Evolutionary conservation across 2,888 invertebrate genomes (phyloP).

Genomic region (Protonemura montana): DNA sequence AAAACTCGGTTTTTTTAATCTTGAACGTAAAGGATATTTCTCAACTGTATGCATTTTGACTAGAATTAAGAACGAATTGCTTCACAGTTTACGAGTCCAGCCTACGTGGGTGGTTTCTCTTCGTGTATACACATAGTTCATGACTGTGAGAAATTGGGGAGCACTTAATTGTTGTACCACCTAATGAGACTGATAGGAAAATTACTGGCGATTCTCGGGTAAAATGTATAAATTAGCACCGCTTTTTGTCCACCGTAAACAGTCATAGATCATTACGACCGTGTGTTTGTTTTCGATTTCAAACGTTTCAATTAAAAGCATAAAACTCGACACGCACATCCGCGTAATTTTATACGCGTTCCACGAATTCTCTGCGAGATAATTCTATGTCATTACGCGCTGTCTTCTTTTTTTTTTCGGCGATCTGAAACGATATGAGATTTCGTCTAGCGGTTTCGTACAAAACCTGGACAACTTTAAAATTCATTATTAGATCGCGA

Average conservation of each 20-base stretch:
- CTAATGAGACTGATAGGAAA: too few species aligned
- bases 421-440: not conserved
- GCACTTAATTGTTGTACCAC: not conserved
- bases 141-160: not conserved
- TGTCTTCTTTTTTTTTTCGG: not conserved
- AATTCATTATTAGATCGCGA: not conserved
- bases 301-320: constrained; percentile 12
- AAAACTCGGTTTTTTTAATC: too few species aligned
- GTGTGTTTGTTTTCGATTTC: not conserved
- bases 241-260: not conserved
- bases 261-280: not conserved
- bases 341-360: not conserved
- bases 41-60: too few species aligned
- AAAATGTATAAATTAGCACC: not conserved
- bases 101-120: not conserved
- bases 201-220: too few species aligned
- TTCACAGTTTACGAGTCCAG: not conserved
- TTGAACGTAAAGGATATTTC: too few species aligned
- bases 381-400: not conserved
- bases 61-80: too few species aligned
- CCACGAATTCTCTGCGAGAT: not conserved
- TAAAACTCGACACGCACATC: not conserved
- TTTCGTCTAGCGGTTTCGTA: not conserved
- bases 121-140: not conserved
- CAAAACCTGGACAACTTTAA: not conserved